Conservation (phyloP, 2,797 vertebrate species). For the Steatocranus sp. region DNA sequence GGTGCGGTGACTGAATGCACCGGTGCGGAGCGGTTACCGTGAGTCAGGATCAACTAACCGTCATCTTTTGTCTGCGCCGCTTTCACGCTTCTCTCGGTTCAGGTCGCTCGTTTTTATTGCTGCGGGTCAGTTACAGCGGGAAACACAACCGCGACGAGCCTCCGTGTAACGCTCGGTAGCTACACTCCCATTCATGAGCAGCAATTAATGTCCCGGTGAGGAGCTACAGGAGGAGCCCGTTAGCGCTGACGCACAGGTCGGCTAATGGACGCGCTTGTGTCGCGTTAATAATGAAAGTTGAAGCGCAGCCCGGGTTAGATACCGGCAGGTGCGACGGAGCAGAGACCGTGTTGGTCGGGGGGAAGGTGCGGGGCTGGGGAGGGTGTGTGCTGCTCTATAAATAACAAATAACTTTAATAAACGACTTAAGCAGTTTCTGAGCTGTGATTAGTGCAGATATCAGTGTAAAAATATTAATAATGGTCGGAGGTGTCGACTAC, state of each 20-base stretch:
- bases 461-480: background rate
- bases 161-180: background rate
- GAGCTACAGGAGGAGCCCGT: constrained; percentile 6
- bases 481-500: background rate
- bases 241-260: constrained; percentile 20
- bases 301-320: background rate
- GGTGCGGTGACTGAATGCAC: background rate
- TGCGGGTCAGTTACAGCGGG: background rate
- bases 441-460: background rate
- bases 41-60: constrained; percentile 37
- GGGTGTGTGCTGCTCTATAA: constrained; percentile 5
- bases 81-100: background rate
- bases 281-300: background rate
- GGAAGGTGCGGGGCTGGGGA: background rate
- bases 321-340: background rate
- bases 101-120: background rate
- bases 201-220: background rate
- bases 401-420: background rate
- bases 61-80: constrained; percentile 58
- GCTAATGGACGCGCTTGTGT: background rate
- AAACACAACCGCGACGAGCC: background rate
- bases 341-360: background rate
- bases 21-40: constrained; percentile 15
- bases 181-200: background rate
- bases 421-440: background rate